A percentile compares a stretch with the other conserved stretches of the same genome.
phyloP scores from a whole-genome alignment of 2,113 vertebrate species.

The Sinocyclocheilus maitianheensis region DNA sequence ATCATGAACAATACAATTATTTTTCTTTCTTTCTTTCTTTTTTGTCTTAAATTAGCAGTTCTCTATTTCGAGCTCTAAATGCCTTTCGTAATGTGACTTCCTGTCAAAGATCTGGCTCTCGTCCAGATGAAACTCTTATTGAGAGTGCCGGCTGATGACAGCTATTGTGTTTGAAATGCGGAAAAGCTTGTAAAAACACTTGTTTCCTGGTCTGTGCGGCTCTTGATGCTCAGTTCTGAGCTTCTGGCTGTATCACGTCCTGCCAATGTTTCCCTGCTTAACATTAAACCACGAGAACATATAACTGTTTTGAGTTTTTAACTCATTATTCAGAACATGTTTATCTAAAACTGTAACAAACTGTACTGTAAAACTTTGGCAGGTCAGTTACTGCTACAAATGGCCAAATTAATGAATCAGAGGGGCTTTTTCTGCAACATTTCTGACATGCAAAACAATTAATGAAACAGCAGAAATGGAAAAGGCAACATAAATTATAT shows the following conservation, averaged over 20 bases:
- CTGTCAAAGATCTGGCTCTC: constrained; percentile 29
- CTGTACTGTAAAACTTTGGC: background rate
- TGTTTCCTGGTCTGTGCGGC: constrained; percentile 48
- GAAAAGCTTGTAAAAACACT: constrained; percentile 56
- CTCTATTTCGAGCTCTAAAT: constrained; percentile 7
- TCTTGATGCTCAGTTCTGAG: background rate
- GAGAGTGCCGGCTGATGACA: constrained; percentile 45
- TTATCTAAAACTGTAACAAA: background rate
- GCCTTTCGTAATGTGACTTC: constrained; percentile 36
- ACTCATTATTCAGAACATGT: background rate
- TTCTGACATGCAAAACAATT: background rate
- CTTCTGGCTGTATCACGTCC: constrained; percentile 36
- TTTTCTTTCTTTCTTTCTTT: too few species aligned
- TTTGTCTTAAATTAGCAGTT: background rate
- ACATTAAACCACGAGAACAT: background rate
- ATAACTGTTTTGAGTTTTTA: background rate
- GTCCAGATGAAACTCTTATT: constrained; percentile 50
- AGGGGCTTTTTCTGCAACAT: background rate
- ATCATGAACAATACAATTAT: too few species aligned
- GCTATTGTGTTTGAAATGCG: constrained; percentile 52
- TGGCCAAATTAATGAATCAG: background rate
- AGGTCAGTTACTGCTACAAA: background rate
- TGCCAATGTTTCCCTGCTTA: background rate
- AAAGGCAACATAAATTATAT: too few species aligned
- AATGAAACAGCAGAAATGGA: too few species aligned